Evolutionary conservation across 2,888 invertebrate genomes (phyloP).

Genomic region (Fragum sueziense): DNA sequence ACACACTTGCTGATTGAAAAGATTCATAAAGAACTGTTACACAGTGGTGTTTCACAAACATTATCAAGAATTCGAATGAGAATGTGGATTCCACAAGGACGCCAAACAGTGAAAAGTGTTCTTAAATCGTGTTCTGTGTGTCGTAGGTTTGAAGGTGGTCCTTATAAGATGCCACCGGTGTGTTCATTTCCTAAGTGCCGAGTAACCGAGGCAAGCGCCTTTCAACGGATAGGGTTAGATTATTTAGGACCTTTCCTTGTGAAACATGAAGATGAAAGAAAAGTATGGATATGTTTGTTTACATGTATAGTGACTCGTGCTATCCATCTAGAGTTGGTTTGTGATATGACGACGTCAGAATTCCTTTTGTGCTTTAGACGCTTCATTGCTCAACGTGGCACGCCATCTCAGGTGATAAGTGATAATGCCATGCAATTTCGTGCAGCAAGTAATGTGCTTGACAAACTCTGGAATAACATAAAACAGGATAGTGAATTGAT

Average conservation of each 20-base stretch:
- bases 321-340: slow-evolving; percentile 22
- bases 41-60: slow-evolving; percentile 48
- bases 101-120: slow-evolving; percentile 27
- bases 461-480: slow-evolving; percentile 15
- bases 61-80: slow-evolving; percentile 17
- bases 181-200: slow-evolving; percentile 24
- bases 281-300: slow-evolving; percentile 47
- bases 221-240: slow-evolving; percentile 30
- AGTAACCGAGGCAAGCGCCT: slow-evolving; percentile 31
- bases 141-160: slow-evolving; percentile 37
- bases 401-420: background rate
- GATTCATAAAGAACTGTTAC: slow-evolving; percentile 35
- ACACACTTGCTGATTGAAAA: slow-evolving; percentile 43
- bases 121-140: slow-evolving; percentile 29
- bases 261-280: slow-evolving; percentile 15
- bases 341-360: slow-evolving; percentile 17
- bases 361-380: slow-evolving; percentile 25
- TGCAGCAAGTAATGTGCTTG: slow-evolving; percentile 24
- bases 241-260: slow-evolving; percentile 39
- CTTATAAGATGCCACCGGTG: slow-evolving; percentile 47
- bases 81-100: slow-evolving; percentile 40
- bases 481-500: slow-evolving; percentile 19
- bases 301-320: slow-evolving; percentile 30
- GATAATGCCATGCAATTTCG: slow-evolving; percentile 42
- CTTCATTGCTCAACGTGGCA: slow-evolving; percentile 22